These are phyloP conservation scores for Antennarius maculatus DNA, from an alignment of 2,797 vertebrate species.

Conservation along the genomic window DNA sequence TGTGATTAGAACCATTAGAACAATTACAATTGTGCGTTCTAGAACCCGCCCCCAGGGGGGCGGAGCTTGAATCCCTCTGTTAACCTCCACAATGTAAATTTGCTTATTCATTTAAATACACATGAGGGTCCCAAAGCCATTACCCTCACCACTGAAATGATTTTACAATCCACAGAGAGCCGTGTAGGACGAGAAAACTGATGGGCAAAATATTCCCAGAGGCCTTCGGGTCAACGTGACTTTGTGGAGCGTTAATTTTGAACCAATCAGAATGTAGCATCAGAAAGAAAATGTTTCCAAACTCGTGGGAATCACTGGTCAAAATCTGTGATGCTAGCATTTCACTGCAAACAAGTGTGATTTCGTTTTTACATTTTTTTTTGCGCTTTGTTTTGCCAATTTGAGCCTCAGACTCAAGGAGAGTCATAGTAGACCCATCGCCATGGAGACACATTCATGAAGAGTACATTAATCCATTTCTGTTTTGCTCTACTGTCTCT, in stretches of 20 bases:
- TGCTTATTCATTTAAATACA: constrained; percentile 17
- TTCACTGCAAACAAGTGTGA: too few relatives aligned
- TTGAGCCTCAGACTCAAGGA: too few relatives aligned
- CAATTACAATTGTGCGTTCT: too few relatives aligned
- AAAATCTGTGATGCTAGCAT: too few relatives aligned
- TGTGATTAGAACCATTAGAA: too few relatives aligned
- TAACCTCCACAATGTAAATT: constrained; percentile 18
- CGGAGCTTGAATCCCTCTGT: not conserved
- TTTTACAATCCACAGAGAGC: constrained; percentile 7
- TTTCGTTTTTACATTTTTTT: not conserved
- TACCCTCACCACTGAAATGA: constrained; percentile 3
- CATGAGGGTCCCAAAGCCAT: constrained; percentile 8
- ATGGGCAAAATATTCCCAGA: constrained; percentile 10
- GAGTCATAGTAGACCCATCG: too few relatives aligned
- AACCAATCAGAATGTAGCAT: constrained; percentile 18
- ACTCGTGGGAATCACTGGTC: too few relatives aligned
- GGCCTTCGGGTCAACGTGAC: constrained; percentile 19
- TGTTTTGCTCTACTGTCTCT: too few relatives aligned
- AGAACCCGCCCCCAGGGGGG: too few relatives aligned
- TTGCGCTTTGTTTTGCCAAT: not conserved
- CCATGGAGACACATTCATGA: too few relatives aligned
- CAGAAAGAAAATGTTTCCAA: not conserved
- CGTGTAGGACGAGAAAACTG: not conserved
- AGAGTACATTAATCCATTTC: too few relatives aligned
- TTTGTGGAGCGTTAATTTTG: constrained; percentile 28